Conservation (phyloP, 2,113 vertebrate genomes). For the Sorex araneus region DNA sequence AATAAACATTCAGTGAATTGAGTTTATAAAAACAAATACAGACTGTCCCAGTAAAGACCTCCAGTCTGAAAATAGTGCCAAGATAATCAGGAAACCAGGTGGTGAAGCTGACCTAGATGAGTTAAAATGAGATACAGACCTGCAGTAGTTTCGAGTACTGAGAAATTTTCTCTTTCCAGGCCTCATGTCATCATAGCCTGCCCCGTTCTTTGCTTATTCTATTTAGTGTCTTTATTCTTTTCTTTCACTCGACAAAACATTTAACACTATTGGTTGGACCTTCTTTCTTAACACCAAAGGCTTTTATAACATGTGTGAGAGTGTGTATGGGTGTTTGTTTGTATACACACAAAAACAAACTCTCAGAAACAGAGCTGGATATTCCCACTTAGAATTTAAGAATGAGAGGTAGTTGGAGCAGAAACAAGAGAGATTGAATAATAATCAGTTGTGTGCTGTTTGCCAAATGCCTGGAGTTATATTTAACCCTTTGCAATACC, state of each 20-base stretch:
- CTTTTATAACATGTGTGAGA: neutral
- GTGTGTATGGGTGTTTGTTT: neutral
- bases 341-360: neutral
- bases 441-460: neutral
- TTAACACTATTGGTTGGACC: neutral
- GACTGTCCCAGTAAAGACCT: slow-evolving; percentile 48
- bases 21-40: slow-evolving; percentile 48
- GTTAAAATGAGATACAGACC: neutral
- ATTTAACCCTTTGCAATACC: slow-evolving; percentile 36
- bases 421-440: neutral
- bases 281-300: slow-evolving; percentile 4
- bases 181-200: neutral
- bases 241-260: neutral
- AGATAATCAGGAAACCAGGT: slow-evolving; percentile 3
- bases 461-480: slow-evolving; percentile 46
- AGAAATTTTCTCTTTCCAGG: slow-evolving; percentile 6
- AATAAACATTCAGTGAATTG: slow-evolving; percentile 30
- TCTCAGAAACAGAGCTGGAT: slow-evolving; percentile 32
- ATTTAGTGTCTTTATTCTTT: slow-evolving; percentile 37
- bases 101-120: slow-evolving; percentile 3
- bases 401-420: neutral
- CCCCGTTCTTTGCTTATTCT: slow-evolving; percentile 31
- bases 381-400: neutral
- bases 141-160: neutral
- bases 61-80: neutral